phyloP scores from a whole-genome alignment of 2,888 invertebrate genomes.

The Bombylius discolor region DNA sequence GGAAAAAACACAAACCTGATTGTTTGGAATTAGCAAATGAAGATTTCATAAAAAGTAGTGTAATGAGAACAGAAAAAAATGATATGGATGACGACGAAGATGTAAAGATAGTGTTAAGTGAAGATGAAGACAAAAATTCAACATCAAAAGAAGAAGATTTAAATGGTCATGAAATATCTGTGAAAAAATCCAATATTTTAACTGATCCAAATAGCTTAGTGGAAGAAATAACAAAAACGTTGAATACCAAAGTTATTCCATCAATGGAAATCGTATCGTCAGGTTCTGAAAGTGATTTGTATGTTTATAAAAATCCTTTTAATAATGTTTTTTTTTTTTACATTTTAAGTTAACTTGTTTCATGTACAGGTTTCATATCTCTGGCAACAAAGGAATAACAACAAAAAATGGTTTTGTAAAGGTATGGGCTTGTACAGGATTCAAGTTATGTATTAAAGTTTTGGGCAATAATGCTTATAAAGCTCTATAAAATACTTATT shows the following conservation, averaged over 20 bases:
- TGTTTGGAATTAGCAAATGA: slow-evolving; percentile 17
- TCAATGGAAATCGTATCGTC: slow-evolving; percentile 54
- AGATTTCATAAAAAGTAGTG: slow-evolving; percentile 15
- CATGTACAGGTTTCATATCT: too few relatives aligned
- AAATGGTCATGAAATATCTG: slow-evolving; percentile 24
- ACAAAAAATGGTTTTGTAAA: too few relatives aligned
- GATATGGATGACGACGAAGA: slow-evolving; percentile 34
- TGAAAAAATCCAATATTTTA: slow-evolving; percentile 27
- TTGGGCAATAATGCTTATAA: too few relatives aligned
- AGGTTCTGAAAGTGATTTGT: slow-evolving; percentile 48
- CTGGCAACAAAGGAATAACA: too few relatives aligned
- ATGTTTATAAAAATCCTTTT: slow-evolving; percentile 13
- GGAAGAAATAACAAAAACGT: slow-evolving; percentile 38
- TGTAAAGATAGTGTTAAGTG: slow-evolving; percentile 28
- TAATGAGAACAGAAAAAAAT: slow-evolving; percentile 20
- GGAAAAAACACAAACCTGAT: slow-evolving; percentile 38
- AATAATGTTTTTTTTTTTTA: too few relatives aligned
- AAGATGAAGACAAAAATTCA: slow-evolving; percentile 22
- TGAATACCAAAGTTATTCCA: slow-evolving; percentile 30
- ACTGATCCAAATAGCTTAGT: slow-evolving; percentile 40
- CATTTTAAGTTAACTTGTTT: too few relatives aligned
- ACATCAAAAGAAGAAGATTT: slow-evolving; percentile 20
- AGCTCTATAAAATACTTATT: too few relatives aligned
- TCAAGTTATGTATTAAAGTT: too few relatives aligned
- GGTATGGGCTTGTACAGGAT: too few relatives aligned